Evolutionary conservation across 2,888 invertebrate species (phyloP).

Genomic region (Dryomyza anilis): DNA sequence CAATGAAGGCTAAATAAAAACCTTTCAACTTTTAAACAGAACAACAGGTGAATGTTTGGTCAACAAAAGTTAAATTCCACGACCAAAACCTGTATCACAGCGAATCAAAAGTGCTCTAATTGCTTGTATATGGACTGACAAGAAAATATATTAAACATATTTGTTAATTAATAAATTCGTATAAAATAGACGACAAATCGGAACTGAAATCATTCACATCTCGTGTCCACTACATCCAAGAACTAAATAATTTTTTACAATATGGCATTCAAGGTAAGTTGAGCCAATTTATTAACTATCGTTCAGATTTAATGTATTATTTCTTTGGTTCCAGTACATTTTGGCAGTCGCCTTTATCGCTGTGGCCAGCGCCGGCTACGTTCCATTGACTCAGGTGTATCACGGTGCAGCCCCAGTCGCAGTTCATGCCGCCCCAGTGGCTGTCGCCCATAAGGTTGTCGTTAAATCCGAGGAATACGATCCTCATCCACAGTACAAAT

Average conservation of each 20-base stretch:
- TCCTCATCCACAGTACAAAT: constrained; percentile 57
- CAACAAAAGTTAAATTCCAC: too few relatives aligned
- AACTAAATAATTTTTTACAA: constrained; percentile 8
- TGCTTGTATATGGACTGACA: not conserved
- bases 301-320: not conserved
- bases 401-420: constrained; percentile 37
- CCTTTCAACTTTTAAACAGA: too few relatives aligned
- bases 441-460: constrained; percentile 41
- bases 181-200: constrained; percentile 27
- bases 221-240: constrained; percentile 19
- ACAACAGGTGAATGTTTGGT: too few relatives aligned
- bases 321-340: constrained; percentile 25
- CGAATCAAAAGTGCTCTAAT: not conserved
- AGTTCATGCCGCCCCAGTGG: constrained; percentile 28
- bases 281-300: not conserved
- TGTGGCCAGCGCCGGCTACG: constrained; percentile 43
- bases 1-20: too few relatives aligned
- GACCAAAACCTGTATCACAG: not conserved
- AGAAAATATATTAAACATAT: constrained; percentile 4
- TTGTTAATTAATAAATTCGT: too few relatives aligned
- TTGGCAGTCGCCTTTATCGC: constrained; percentile 39
- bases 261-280: constrained; percentile 31
- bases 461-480: constrained; percentile 51
- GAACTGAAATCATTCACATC: constrained; percentile 28
- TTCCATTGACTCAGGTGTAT: constrained; percentile 38